Base-by-base conservation (phyloP, 2,797 vertebrate genomes). In the Galaxias olidus region DNA sequence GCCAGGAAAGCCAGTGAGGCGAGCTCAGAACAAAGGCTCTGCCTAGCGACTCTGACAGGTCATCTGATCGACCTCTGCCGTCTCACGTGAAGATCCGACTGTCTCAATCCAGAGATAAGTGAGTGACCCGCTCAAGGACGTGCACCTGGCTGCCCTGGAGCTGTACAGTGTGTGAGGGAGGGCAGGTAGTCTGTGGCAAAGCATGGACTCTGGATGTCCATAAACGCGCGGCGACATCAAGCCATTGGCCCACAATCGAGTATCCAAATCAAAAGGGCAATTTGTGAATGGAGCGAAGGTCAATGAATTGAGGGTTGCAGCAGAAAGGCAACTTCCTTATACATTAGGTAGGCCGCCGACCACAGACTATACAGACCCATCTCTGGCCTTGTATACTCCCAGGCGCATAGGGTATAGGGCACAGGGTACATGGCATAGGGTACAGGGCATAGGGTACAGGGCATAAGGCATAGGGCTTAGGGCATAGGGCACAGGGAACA, bases 1-100 rank as follows among this genome's bases (percentile, higher is more conserved):
- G n/a, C 69, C 20, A 73, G 71, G 78, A 82, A 87, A 78, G 61
- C 50, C 72, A 78, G 44, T 59, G 13, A 80, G 82, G 80, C 72
- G 17, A 50, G 69, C 71, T 73, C 18, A 61, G 56, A 73, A 43
- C 66, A 77, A 77, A 77, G 72, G 68, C 78, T 73, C 52, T 18
- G 45, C 7, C 45, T 52, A 53, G 53, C 52, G 59, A 47, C 40
- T 14, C 30, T 20, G 65, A 59, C 64, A 5, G 61, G 77, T 86
- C 78, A 88, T 75, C 81, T 87, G 87, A 73, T 30, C 65, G 74
- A 75, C 12, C 62, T 40, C 51, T 11, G 4, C 0, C 66, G 76
- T 74, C 69, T 80, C 74, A 64, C 51, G 9, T 17, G 51, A 19
- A 66, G 73, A 58, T 4, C 2, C 0, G 46, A 67, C 61, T 15